Conservation (phyloP, 2,113 vertebrate species). For the Dicerorhinus sumatrensis region DNA sequence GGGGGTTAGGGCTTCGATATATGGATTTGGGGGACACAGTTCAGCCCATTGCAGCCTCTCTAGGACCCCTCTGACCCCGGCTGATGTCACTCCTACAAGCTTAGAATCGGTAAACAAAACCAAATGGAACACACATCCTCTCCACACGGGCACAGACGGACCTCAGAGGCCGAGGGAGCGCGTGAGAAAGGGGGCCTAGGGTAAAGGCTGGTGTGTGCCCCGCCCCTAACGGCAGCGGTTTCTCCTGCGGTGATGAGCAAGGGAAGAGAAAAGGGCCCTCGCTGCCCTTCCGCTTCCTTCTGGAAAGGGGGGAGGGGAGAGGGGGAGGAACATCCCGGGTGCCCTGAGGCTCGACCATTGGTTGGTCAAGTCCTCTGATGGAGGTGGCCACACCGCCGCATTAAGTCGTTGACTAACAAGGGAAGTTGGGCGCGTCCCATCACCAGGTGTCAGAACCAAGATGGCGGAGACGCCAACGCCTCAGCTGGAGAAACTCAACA, state of each 20-base stretch:
- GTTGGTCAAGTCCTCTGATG: neutral
- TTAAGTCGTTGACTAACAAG: neutral
- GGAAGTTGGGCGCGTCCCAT: rapidly evolving
- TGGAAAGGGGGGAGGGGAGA: neutral
- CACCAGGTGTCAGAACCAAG: neutral
- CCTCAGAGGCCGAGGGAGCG: neutral
- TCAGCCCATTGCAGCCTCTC: neutral
- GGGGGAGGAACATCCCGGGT: rapidly evolving
- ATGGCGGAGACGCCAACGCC: rapidly evolving
- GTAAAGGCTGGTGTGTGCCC: rapidly evolving
- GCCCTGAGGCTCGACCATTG: rapidly evolving
- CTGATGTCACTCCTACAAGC: neutral
- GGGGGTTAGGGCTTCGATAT: neutral
- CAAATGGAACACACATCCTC: neutral
- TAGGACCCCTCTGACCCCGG: neutral
- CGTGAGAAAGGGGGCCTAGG: neutral
- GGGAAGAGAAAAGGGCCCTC: neutral
- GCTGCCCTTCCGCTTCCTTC: neutral
- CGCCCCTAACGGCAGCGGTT: rapidly evolving
- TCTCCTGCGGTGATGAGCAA: neutral
- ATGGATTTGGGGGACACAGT: neutral
- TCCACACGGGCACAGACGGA: rapidly evolving
- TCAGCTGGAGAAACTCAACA: neutral
- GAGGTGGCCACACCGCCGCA: rapidly evolving
- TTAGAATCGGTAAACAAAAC: neutral